phyloP scores from a whole-genome alignment of 2,797 vertebrate species.

The Heteromormyrus szaboi region DNA sequence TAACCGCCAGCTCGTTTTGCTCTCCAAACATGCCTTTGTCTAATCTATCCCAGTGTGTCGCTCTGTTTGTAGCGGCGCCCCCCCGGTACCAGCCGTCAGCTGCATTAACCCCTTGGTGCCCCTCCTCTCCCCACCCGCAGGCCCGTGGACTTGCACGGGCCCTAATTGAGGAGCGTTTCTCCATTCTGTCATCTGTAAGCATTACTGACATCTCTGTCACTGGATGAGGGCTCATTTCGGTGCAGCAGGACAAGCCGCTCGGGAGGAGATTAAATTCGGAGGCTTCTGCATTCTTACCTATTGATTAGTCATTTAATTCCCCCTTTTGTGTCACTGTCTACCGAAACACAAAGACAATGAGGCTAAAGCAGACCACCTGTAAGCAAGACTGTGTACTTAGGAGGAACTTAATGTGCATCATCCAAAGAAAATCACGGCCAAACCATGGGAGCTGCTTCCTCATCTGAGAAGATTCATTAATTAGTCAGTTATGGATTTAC shows the following conservation, averaged over 20 bases:
- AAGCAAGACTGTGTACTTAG: background rate
- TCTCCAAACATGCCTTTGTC: conserved; percentile 23
- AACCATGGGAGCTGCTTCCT: background rate
- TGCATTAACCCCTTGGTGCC: conserved; percentile 22
- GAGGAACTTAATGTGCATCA: background rate
- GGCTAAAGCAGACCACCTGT: conserved; percentile 2
- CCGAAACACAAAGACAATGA: conserved; percentile 12
- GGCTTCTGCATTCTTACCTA: conserved; percentile 14
- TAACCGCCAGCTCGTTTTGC: conserved; percentile 23
- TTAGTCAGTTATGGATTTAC: background rate
- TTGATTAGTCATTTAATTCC: conserved; percentile 18
- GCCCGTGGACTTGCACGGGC: background rate
- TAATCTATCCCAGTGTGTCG: conserved; percentile 22
- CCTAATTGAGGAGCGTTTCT: conserved; percentile 21
- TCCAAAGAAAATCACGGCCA: background rate
- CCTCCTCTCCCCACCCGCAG: background rate
- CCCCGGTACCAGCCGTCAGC: conserved; percentile 9
- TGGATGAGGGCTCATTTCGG: background rate
- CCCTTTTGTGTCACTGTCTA: conserved; percentile 5
- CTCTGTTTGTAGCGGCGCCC: conserved; percentile 4
- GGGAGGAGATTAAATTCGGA: conserved; percentile 24
- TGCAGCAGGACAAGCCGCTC: background rate
- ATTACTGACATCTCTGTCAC: conserved; percentile 19
- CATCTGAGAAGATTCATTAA: background rate
- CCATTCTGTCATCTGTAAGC: conserved; percentile 19